Conservation (phyloP, 1,140 invertebrate species). For the Scaptomyza pallida region DNA sequence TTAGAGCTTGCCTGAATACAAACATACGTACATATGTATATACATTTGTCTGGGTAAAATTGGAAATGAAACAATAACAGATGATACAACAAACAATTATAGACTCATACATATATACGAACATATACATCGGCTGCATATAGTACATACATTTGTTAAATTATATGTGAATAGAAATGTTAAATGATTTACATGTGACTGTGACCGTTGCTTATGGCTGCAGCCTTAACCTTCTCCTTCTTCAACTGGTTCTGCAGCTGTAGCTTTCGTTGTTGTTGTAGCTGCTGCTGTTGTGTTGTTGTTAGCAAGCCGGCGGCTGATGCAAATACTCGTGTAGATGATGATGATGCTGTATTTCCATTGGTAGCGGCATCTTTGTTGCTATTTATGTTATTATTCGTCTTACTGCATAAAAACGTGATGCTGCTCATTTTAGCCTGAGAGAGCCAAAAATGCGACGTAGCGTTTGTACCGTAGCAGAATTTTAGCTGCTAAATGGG, state of each 20-base stretch:
- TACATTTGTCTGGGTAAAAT: neutral
- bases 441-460: constrained; percentile 22
- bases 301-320: constrained; percentile 60
- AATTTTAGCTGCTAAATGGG: constrained; percentile 35
- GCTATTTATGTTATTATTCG: constrained; percentile 49
- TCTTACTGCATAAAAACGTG: constrained; percentile 78
- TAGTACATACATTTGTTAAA: constrained; percentile 34
- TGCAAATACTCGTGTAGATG: constrained; percentile 38
- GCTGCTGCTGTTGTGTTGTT: constrained; percentile 33
- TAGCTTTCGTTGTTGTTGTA: constrained; percentile 40
- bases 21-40: neutral
- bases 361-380: constrained; percentile 46
- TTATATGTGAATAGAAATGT: constrained; percentile 60
- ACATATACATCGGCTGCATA: neutral
- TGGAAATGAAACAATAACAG: constrained; percentile 5
- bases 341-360: constrained; percentile 33
- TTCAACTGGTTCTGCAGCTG: constrained; percentile 38
- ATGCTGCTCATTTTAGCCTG: constrained; percentile 69
- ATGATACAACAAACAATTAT: constrained; percentile 3
- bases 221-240: constrained; percentile 69
- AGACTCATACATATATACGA: neutral
- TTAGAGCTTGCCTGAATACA: constrained; percentile 48
- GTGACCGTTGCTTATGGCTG: constrained; percentile 66
- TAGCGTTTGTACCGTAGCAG: constrained; percentile 9
- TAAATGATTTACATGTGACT: constrained; percentile 74